Evolutionary conservation across 2,888 invertebrate genomes (phyloP).

Genomic region (Spicauda simplicius): DNA sequence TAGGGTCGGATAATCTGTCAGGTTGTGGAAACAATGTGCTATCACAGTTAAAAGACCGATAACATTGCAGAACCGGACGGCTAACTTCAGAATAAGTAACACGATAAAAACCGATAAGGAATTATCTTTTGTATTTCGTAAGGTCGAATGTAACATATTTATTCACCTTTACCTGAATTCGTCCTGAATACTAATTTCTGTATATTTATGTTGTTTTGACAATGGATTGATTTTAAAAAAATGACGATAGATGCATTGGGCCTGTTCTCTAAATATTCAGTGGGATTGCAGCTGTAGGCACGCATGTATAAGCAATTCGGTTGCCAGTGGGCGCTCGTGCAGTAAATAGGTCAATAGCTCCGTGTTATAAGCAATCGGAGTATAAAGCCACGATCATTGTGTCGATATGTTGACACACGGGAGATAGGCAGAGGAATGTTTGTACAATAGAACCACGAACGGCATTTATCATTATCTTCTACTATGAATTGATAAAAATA

Average conservation of each 20-base stretch:
- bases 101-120: slow-evolving; percentile 41
- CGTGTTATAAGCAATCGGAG: slow-evolving; percentile 42
- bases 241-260: slow-evolving; percentile 49
- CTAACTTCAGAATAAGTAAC: slow-evolving; percentile 39
- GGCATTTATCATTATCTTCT: no score
- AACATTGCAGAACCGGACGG: slow-evolving; percentile 47
- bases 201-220: slow-evolving; percentile 19
- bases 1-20: slow-evolving; percentile 61
- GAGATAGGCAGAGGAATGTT: background rate
- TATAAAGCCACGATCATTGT: background rate
- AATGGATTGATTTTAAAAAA: slow-evolving; percentile 44
- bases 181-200: slow-evolving; percentile 16
- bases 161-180: slow-evolving; percentile 11
- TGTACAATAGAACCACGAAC: background rate
- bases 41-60: slow-evolving; percentile 55
- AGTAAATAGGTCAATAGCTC: slow-evolving; percentile 77
- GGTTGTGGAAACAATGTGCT: slow-evolving; percentile 62
- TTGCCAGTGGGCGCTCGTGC: slow-evolving; percentile 62
- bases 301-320: slow-evolving; percentile 78
- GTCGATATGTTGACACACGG: background rate
- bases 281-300: slow-evolving; percentile 64
- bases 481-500: no score
- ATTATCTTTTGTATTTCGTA: slow-evolving; percentile 36
- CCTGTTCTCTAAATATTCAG: slow-evolving; percentile 63
- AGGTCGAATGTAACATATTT: slow-evolving; percentile 30